Evolutionary conservation across 2,797 vertebrate genomes (phyloP).

Genomic region (Pseudochromis fuscus): DNA sequence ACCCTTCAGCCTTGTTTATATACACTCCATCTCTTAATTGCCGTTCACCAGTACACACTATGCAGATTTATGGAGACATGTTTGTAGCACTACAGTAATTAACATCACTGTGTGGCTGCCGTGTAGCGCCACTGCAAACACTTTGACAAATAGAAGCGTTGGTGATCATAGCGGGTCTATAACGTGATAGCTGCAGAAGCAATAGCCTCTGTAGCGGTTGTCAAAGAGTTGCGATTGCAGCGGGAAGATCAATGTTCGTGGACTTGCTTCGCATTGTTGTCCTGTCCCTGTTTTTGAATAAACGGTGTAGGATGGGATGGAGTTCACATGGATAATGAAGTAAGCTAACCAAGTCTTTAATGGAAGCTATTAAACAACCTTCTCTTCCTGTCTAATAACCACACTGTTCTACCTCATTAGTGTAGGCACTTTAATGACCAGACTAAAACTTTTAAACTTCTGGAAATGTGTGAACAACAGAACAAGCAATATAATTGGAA

Average conservation of each 20-base stretch:
- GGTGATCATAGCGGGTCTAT: constrained; percentile 55
- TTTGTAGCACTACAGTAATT: constrained; percentile 65
- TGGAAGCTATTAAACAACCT: constrained; percentile 85
- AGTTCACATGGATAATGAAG: constrained; percentile 83
- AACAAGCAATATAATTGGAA: constrained; percentile 73
- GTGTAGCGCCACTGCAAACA: constrained; percentile 32
- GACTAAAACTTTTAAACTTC: constrained; percentile 76
- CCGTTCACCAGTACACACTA: constrained; percentile 56
- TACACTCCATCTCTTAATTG: constrained; percentile 49
- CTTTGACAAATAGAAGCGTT: constrained; percentile 62
- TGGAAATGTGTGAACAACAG: constrained; percentile 68
- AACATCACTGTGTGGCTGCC: constrained; percentile 39
- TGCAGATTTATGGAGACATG: constrained; percentile 61
- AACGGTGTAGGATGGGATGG: constrained; percentile 69
- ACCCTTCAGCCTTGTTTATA: constrained; percentile 35
- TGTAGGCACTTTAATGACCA: constrained; percentile 73
- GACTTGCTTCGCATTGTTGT: constrained; percentile 69
- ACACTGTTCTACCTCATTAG: constrained; percentile 80
- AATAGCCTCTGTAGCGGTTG: constrained; percentile 62
- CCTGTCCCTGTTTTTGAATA: constrained; percentile 73
- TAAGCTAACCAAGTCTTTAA: constrained; percentile 82
- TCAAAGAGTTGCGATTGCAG: constrained; percentile 67
- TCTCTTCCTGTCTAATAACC: constrained; percentile 77
- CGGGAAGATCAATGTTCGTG: constrained; percentile 77
- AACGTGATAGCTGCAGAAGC: constrained; percentile 67